These are phyloP conservation scores for Trogon surrucura DNA, from an alignment of 2,113 vertebrate genomes.

Conservation along the genomic window DNA sequence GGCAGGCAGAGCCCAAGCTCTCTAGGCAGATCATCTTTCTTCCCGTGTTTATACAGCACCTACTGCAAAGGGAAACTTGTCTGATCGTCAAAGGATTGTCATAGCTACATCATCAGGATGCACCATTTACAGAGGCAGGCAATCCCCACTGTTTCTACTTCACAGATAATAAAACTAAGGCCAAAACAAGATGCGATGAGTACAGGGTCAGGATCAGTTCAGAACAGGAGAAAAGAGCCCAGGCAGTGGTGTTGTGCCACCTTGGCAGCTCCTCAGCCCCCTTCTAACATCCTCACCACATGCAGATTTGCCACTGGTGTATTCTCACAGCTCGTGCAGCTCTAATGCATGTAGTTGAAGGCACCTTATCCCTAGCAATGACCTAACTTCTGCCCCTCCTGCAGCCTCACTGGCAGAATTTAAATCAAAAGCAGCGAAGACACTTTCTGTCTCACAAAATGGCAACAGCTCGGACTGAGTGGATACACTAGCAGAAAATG, in stretches of 20 bases:
- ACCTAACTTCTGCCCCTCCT: not conserved
- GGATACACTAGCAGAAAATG: not conserved
- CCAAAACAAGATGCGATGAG: not conserved
- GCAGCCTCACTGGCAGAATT: not conserved
- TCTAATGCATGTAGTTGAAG: not conserved
- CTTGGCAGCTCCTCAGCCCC: not conserved
- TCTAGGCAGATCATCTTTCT: not conserved
- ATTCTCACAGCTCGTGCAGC: not conserved
- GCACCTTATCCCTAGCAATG: not conserved
- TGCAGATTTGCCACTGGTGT: not conserved
- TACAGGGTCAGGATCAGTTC: not conserved
- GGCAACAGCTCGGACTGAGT: not conserved
- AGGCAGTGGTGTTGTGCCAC: not conserved
- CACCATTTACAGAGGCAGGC: not conserved
- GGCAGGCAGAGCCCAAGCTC: not conserved
- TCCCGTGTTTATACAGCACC: not conserved
- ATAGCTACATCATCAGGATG: not conserved
- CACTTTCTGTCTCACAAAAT: not conserved
- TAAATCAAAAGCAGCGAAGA: not conserved
- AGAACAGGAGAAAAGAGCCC: not conserved
- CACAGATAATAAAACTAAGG: not conserved
- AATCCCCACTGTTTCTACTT: not conserved
- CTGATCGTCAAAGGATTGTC: not conserved
- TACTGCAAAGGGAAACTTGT: not conserved
- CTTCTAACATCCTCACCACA: not conserved